Evolutionary conservation across 2,888 invertebrate species (phyloP).

Genomic region (Hypomecis atomaria): DNA sequence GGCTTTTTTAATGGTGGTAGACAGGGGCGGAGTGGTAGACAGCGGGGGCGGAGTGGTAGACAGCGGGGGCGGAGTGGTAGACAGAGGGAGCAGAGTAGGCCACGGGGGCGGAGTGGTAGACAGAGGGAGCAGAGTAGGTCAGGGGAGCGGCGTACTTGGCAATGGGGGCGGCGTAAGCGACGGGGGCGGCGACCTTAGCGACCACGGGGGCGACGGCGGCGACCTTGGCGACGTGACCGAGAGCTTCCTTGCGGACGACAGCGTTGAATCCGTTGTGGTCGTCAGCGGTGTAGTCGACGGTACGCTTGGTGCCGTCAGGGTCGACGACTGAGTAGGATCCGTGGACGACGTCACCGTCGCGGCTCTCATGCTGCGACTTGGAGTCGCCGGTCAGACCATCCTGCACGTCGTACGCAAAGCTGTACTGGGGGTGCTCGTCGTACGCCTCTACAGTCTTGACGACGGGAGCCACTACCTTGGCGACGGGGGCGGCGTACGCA

Average conservation of each 20-base stretch:
- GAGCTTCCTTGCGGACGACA: constrained; percentile 73
- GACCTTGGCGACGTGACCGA: constrained; percentile 61
- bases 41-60: neutral
- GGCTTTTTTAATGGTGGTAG: constrained; percentile 73
- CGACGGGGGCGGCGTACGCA: constrained; percentile 48
- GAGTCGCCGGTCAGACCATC: constrained; percentile 71
- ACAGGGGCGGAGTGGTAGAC: constrained; percentile 64
- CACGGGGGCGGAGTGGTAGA: constrained; percentile 46
- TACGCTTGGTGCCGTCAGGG: constrained; percentile 77
- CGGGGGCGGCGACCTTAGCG: constrained; percentile 55
- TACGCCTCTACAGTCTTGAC: constrained; percentile 55
- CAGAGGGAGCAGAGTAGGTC: constrained; percentile 64
- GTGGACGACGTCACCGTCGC: constrained; percentile 77
- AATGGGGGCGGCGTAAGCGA: constrained; percentile 63
- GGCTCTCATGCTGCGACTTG: constrained; percentile 77
- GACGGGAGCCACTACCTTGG: constrained; percentile 40
- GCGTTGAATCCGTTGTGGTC: constrained; percentile 80
- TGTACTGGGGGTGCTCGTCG: constrained; percentile 64
- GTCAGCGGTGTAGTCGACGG: constrained; percentile 80
- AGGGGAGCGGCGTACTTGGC: constrained; percentile 58
- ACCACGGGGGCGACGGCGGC: constrained; percentile 68
- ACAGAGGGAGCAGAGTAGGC: constrained; percentile 44
- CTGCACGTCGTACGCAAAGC: constrained; percentile 77
- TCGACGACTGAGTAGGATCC: constrained; percentile 79
- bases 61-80: constrained; percentile 42